Conservation (phyloP, 92 coral and sea anemone species). For the Umimayanthus chanpuru region DNA sequence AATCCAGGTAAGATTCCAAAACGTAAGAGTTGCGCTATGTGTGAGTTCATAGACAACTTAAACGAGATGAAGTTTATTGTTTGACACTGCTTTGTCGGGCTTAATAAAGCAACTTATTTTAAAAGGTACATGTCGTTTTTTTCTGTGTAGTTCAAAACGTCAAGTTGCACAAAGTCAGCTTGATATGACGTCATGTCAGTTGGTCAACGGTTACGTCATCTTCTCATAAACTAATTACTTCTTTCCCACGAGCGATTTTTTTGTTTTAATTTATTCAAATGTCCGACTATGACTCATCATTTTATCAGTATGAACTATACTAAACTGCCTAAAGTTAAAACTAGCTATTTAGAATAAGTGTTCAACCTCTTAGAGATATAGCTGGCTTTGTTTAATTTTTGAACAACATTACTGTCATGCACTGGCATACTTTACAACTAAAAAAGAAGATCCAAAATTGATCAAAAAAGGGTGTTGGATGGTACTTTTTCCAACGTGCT, state of each 20-base stretch:
- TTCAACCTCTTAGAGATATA: too few relatives aligned
- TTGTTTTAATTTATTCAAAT: too few relatives aligned
- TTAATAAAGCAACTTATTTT: neutral
- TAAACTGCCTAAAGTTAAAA: too few relatives aligned
- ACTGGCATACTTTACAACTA: too few relatives aligned
- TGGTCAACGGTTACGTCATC: neutral
- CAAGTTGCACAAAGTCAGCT: neutral
- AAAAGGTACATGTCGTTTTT: neutral
- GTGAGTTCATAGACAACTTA: neutral
- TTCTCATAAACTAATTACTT: neutral
- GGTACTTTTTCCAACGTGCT: neutral
- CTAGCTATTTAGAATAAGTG: neutral
- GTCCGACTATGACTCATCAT: neutral
- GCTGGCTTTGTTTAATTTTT: too few relatives aligned
- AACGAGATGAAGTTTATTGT: neutral
- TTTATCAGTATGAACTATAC: too few relatives aligned
- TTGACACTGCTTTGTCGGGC: neutral
- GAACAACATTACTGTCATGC: neutral
- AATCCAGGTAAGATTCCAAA: conserved; percentile 11
- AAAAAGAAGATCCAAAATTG: neutral
- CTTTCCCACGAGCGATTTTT: neutral
- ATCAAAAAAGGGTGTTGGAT: neutral
- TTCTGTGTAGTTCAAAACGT: neutral
- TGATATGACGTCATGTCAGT: neutral
- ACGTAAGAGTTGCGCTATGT: neutral